Base-by-base conservation (phyloP, 2,888 invertebrate genomes). In the Diarsia rubi region DNA sequence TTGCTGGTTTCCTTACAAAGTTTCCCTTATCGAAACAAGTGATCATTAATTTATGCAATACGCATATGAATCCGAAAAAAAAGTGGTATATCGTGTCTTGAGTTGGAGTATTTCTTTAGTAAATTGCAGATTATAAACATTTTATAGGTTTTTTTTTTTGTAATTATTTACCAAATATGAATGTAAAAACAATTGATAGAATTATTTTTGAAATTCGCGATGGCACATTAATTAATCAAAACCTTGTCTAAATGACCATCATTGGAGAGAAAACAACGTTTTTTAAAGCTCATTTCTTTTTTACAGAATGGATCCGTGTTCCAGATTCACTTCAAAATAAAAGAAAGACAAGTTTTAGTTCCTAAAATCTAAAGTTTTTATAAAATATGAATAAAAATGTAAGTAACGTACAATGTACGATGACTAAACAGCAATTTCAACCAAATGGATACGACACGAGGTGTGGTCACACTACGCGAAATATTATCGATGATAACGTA, bases 391-490 rank as follows among this genome's bases (percentile, higher is more conserved):
- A 82, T 73, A 77, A 64, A 65, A 65, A 64, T 63, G n/a, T 47
- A 70, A 73, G 78, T 79, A 52, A 3, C 83, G 54, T 52, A 11
- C 12, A 60, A 0, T 85, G 88, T 79, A 88, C 88, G n/a, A 86
- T 83, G 85, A 92, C 92, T 93, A 91, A 93, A 91, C 92, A 94
- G 94, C 95, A 95, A 95, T 95, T 95, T 94, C 93, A 93, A 93
- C 93, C 93, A 95, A 95, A 95, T 95, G 95, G 95, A 94, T 95
- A 94, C 93, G 93, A 92, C 93, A 92, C 90, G 90, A 83, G 86
- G 91, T 66, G 83, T 24, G 54, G 2, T 1, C 82, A 88, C 88
- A 88, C 88, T 78, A 81, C 69, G 27, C 52, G 87, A 82, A 78
- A 85, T 87, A 87, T 79, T 84, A 66, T 65, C 86, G 67, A 86